A percentile compares a stretch with the other conserved stretches of the same genome.
These are phyloP conservation scores for Forpus xanthops DNA, from an alignment of 2,797 vertebrate genomes.

Conservation along the genomic window DNA sequence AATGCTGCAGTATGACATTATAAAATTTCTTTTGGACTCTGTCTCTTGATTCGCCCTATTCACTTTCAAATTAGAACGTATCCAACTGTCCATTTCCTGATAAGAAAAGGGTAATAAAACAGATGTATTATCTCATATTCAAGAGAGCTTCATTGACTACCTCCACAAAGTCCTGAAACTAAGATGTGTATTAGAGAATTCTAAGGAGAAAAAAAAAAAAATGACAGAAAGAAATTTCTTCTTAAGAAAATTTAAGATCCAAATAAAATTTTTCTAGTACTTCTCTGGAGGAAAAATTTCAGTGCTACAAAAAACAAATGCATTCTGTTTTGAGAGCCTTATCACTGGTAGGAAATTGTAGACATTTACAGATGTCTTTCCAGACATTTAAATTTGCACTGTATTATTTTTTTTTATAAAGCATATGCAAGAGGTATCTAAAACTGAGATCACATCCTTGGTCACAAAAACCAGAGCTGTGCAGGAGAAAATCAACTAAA, in stretches of 20 bases:
- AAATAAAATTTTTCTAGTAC: neutral
- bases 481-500: slow-evolving; percentile 40
- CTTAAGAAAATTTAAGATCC: neutral
- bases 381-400: neutral
- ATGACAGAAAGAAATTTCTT: neutral
- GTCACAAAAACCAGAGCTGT: neutral
- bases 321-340: neutral
- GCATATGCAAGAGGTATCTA: neutral
- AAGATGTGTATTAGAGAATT: neutral
- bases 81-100: neutral
- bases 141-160: neutral
- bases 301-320: neutral
- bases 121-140: neutral
- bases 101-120: neutral
- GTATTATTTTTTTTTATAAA: neutral
- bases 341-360: neutral
- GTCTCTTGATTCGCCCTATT: neutral
- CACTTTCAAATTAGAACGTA: neutral
- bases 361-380: neutral
- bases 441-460: neutral
- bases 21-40: neutral
- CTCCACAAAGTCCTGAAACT: neutral
- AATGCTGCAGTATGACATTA: neutral
- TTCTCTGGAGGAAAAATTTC: neutral
- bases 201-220: neutral